phyloP scores from a whole-genome alignment of 2,888 invertebrate genomes.

The Pachycephus smyrnensis region DNA sequence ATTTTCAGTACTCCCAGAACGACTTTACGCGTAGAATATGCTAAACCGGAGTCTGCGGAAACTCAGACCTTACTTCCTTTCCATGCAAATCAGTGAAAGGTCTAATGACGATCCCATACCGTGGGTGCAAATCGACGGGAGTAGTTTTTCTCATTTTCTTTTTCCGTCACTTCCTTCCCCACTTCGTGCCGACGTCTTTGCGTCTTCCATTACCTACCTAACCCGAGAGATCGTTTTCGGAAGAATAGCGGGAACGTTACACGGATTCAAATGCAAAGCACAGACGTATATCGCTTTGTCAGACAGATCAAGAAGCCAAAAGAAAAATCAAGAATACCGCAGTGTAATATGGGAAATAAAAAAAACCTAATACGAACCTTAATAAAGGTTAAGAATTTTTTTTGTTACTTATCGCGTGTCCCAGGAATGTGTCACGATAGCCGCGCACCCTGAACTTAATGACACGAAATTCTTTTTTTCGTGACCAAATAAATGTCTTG shows the following conservation, averaged over 20 bases:
- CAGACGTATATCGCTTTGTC: neutral
- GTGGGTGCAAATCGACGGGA: conserved; percentile 48
- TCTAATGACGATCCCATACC: conserved; percentile 57
- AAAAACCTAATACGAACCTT: neutral
- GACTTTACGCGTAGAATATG: conserved; percentile 54
- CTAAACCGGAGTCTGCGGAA: conserved; percentile 48
- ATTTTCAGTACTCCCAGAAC: conserved; percentile 40
- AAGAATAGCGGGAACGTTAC: neutral
- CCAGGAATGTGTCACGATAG: neutral
- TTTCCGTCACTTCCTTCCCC: neutral
- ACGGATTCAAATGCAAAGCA: neutral
- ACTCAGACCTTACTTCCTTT: conserved; percentile 49
- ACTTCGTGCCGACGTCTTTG: neutral
- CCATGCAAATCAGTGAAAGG: conserved; percentile 52
- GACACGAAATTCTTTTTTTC: conserved; percentile 48
- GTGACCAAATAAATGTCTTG: conserved; percentile 58
- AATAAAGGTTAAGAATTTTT: neutral
- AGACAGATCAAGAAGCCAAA: neutral
- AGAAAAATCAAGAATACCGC: neutral
- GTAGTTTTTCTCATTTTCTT: conserved; percentile 41
- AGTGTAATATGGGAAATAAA: neutral
- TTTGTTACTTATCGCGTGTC: neutral
- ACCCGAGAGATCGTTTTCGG: neutral
- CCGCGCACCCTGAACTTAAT: conserved; percentile 36
- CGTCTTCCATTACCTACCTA: neutral